Base-by-base conservation (phyloP, 2,113 vertebrate genomes). In the Rhagologus leucostigma region DNA sequence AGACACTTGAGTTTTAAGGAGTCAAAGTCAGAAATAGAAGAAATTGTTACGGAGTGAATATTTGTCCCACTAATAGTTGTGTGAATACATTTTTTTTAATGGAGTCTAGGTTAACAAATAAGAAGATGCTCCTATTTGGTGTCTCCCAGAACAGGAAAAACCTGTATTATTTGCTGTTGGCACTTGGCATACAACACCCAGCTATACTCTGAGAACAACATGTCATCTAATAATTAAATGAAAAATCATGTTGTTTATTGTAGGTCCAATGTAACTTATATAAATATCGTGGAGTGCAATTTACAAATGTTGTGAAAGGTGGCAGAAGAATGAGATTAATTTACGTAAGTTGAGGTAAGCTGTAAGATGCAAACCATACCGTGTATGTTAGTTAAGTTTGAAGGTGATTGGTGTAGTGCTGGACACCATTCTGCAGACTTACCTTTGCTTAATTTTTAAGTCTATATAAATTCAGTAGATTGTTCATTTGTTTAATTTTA, bases 81-180 rank as follows among this genome's bases (percentile, higher is more conserved):
- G 6, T 69, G 56, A 90, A 84, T 81, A 46, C 17, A 3, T 55
- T 62, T 46, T 63, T 73, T 76, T 32, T 10, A 76, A 84, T 90
- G 63, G 21, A 86, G 60, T 56, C 83, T 78, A 30, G 16, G 27
- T 84, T 81, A 86, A 57, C 55, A 90, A 88, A 55, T 90, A 76
- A 85, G 59, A 91, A 83, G 69, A 47, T 84, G 33, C 47, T 86
- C 39, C 82, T 78, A 89, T 84, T 90, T 92, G 44, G 52, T 95
- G 89, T 95, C 84, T 84, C 47, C 71, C 62, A 55, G 56, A 92
- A 94, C 95, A 82, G 84, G 96, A 92, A 95, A 80, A 95, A 95
- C 95, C 87, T 95, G 94, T 95, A 84, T 91, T 89, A 87, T 84
- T 95, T 95, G 96, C 93, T 97, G 69, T 68, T 95, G 93, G 95